Percentiles rank a stretch among this genome's conserved stretches.
Evolutionary conservation across 2,888 invertebrate species (phyloP).

Genomic region (Dolomedes plantarius): DNA sequence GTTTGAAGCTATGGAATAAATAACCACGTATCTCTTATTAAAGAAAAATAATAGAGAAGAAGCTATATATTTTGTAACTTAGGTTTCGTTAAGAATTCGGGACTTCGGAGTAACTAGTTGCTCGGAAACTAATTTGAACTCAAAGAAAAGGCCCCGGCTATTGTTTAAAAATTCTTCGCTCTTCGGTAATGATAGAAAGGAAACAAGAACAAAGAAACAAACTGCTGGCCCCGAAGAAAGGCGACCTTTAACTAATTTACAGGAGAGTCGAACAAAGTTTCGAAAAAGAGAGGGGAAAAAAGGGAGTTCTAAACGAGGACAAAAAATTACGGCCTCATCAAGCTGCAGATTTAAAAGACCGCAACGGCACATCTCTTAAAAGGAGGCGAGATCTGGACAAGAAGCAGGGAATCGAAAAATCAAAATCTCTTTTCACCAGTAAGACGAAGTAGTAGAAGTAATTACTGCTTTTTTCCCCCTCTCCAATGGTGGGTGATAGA

Average conservation of each 20-base stretch:
- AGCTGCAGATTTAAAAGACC: slow-evolving; percentile 18
- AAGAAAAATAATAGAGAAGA: background rate
- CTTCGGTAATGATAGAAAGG: background rate
- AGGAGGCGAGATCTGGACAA: background rate
- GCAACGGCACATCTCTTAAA: background rate
- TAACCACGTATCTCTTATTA: background rate
- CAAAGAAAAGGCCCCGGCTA: background rate
- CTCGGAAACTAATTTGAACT: background rate
- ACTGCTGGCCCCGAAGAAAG: background rate
- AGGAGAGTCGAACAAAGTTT: slow-evolving; percentile 3
- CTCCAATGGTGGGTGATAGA: slow-evolving; percentile 41
- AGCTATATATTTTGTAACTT: too few species aligned
- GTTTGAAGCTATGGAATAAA: too few species aligned
- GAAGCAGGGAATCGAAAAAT: background rate
- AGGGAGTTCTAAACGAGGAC: slow-evolving; percentile 7
- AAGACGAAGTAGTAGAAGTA: slow-evolving; percentile 24
- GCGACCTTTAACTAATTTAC: slow-evolving; percentile 18
- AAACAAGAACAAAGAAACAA: slow-evolving; percentile 12
- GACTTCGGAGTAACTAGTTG: background rate
- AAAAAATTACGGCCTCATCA: slow-evolving; percentile 9
- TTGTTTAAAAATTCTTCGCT: background rate
- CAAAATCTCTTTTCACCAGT: background rate
- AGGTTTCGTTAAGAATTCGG: too few species aligned
- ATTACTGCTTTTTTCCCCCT: slow-evolving; percentile 48
- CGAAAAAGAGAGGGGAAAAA: background rate